These are phyloP conservation scores for Actias luna DNA, from an alignment of 2,888 invertebrate genomes.

Conservation along the genomic window DNA sequence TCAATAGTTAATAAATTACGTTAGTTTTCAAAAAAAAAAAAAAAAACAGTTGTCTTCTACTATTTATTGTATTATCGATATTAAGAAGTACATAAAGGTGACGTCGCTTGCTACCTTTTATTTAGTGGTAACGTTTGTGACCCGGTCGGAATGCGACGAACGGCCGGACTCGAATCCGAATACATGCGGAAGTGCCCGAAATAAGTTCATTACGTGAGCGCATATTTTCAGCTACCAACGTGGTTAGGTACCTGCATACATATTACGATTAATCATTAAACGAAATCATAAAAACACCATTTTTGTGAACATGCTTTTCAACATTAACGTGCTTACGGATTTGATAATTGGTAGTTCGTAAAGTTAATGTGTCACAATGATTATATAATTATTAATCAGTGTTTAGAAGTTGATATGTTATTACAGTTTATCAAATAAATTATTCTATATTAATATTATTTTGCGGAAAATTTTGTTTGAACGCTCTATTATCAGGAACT, in stretches of 20 bases:
- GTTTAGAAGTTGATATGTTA: background rate
- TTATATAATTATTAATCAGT: background rate
- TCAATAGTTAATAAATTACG: too few species aligned
- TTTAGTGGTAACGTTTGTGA: slow-evolving; percentile 36
- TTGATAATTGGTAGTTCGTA: background rate
- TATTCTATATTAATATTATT: too few species aligned
- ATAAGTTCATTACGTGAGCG: slow-evolving; percentile 68
- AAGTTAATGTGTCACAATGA: background rate
- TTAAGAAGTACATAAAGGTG: background rate
- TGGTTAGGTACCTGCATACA: slow-evolving; percentile 24
- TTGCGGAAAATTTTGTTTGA: too few species aligned
- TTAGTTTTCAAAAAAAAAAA: too few species aligned
- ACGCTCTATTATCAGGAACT: too few species aligned
- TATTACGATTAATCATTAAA: slow-evolving; percentile 13
- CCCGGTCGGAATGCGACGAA: slow-evolving; percentile 59
- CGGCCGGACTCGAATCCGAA: slow-evolving; percentile 59
- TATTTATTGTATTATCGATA: background rate
- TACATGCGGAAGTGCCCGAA: slow-evolving; percentile 76
- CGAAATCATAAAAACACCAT: background rate
- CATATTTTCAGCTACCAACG: slow-evolving; percentile 38
- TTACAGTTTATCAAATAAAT: too few species aligned
- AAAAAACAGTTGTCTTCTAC: background rate
- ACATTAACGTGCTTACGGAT: background rate
- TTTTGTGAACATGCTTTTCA: background rate
- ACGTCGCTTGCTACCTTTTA: slow-evolving; percentile 20